These are phyloP conservation scores for Catocala sponsa DNA, from an alignment of 2,888 invertebrate species.

Conservation along the genomic window DNA sequence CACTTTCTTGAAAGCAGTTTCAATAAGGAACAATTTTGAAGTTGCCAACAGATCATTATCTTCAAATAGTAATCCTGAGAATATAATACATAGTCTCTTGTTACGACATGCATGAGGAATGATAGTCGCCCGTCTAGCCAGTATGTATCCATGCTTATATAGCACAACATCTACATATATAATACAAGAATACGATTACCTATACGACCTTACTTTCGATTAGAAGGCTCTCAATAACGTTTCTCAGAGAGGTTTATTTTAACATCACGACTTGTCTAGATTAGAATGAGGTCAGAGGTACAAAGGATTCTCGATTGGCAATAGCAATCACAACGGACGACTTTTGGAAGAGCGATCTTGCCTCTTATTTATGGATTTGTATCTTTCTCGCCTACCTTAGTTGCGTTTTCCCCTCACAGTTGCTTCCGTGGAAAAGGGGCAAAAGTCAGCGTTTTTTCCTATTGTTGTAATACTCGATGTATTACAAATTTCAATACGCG, in stretches of 20 bases:
- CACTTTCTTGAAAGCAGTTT: too few relatives aligned
- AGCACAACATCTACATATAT: constrained; percentile 19
- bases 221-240: constrained; percentile 56
- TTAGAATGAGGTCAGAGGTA: constrained; percentile 64
- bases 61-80: too few relatives aligned
- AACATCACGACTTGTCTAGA: constrained; percentile 69
- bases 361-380: neutral
- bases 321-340: constrained; percentile 13
- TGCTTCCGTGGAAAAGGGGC: too few relatives aligned
- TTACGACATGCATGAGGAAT: neutral
- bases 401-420: neutral
- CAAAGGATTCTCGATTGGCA: constrained; percentile 52
- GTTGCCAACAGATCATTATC: too few relatives aligned
- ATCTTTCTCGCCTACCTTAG: neutral
- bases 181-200: constrained; percentile 42
- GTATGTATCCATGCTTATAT: neutral
- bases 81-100: too few relatives aligned
- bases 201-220: constrained; percentile 61
- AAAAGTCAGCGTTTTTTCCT: too few relatives aligned
- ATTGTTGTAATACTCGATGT: too few relatives aligned
- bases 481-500: too few relatives aligned
- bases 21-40: too few relatives aligned
- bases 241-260: constrained; percentile 69
- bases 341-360: constrained; percentile 4
- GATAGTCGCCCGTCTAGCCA: neutral